Conservation (phyloP, 1,140 invertebrate species). For the Drosophila cardini region DNA sequence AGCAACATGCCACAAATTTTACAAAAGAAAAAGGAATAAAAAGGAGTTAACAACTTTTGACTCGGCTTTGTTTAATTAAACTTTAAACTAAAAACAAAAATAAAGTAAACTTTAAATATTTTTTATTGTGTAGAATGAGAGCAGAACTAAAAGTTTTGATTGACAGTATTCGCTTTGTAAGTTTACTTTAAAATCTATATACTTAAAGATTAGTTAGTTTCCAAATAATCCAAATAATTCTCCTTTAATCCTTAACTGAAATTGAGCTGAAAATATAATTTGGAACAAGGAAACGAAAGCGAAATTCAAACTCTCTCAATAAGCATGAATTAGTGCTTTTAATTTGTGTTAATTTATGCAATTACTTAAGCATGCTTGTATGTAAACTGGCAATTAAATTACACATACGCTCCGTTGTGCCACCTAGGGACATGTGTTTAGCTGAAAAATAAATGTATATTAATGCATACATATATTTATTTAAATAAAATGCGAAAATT, state of each 20-base stretch:
- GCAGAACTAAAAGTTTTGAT: neutral
- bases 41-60: constrained; percentile 1
- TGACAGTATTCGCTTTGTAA: too few relatives aligned
- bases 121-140: neutral
- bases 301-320: neutral
- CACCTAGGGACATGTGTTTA: neutral
- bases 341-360: constrained; percentile 20
- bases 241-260: neutral
- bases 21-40: neutral
- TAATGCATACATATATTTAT: neutral
- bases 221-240: neutral
- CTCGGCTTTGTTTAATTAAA: constrained; percentile 19
- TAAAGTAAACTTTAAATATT: neutral
- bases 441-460: constrained; percentile 1
- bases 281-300: neutral
- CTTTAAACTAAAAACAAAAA: constrained; percentile 3
- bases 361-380: constrained; percentile 1
- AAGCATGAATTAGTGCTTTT: neutral
- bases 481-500: neutral
- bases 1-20: constrained; percentile 7
- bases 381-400: constrained; percentile 15
- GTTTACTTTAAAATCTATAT: too few relatives aligned
- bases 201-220: neutral
- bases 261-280: neutral
- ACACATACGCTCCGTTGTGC: constrained; percentile 4